Conservation (phyloP, 2,797 vertebrate species). For the Sparus aurata region DNA sequence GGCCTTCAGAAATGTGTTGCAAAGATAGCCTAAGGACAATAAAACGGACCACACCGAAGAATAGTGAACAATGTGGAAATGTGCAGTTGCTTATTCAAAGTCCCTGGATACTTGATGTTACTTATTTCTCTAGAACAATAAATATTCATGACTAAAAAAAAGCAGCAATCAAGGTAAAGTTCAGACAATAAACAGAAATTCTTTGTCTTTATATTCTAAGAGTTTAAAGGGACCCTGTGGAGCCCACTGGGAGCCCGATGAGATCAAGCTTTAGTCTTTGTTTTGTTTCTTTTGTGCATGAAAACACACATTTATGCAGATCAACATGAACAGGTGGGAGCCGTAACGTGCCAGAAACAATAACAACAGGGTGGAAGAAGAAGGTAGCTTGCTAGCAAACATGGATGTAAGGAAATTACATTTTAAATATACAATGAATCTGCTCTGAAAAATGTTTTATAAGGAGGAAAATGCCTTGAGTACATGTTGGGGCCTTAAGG, state of each 20-base stretch:
- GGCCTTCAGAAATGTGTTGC: not conserved
- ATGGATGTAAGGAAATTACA: no score
- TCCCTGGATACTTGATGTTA: not conserved
- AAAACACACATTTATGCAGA: not conserved
- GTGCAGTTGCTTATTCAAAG: not conserved
- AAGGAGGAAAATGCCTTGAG: no score
- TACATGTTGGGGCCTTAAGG: no score
- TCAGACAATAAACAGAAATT: not conserved
- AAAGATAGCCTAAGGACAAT: conserved; percentile 10
- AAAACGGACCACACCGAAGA: not conserved
- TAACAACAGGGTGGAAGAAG: not conserved
- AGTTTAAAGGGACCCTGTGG: not conserved
- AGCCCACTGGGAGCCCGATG: not conserved
- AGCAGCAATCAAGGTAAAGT: not conserved
- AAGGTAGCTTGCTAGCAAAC: not conserved
- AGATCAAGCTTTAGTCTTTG: not conserved
- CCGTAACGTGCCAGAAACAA: not conserved
- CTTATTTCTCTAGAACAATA: not conserved
- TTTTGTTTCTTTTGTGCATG: not conserved
- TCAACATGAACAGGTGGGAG: not conserved
- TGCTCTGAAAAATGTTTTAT: not conserved
- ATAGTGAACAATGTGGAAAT: not conserved
- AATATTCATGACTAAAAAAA: conserved; percentile 20
- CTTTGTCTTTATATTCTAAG: not conserved
- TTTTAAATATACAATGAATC: not conserved